Evolutionary conservation across 2,797 vertebrate species (phyloP).

Genomic region (Oryzias dopingdopingensis): DNA sequence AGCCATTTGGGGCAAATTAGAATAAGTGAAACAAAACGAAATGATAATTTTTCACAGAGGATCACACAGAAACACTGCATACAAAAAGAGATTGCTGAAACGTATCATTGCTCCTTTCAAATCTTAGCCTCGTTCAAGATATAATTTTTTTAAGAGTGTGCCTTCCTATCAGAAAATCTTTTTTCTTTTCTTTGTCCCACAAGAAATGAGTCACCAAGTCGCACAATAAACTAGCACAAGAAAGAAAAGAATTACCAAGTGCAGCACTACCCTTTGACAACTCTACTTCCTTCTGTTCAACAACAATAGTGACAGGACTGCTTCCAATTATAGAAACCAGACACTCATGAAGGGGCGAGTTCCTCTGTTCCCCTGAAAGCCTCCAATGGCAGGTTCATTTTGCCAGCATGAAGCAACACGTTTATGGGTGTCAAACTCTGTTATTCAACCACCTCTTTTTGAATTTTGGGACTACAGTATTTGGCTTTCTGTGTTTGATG

Average conservation of each 20-base stretch:
- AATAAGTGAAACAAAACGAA: too few species aligned
- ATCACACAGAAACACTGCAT: too few species aligned
- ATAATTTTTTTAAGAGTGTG: slow-evolving; percentile 1
- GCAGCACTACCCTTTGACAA: slow-evolving; percentile 12
- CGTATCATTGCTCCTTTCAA: too few species aligned
- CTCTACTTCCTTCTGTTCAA: slow-evolving; percentile 25
- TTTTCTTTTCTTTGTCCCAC: slow-evolving; percentile 17
- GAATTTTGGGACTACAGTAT: slow-evolving; percentile 5
- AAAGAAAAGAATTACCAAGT: slow-evolving; percentile 23
- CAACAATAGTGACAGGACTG: slow-evolving; percentile 32
- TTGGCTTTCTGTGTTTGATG: slow-evolving; percentile 9
- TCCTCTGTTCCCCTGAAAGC: slow-evolving; percentile 20
- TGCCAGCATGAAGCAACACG: slow-evolving; percentile 26
- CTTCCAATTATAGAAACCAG: slow-evolving; percentile 48
- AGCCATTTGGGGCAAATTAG: not conserved
- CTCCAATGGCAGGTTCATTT: slow-evolving; percentile 35
- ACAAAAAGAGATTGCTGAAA: too few species aligned
- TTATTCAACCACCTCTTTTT: slow-evolving; percentile 28
- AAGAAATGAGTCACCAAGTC: slow-evolving; percentile 16
- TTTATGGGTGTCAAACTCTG: slow-evolving; percentile 34
- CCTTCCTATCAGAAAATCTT: slow-evolving; percentile 8
- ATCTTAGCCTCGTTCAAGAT: too few species aligned
- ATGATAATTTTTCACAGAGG: too few species aligned
- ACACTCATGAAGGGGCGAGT: slow-evolving; percentile 39
- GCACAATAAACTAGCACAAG: slow-evolving; percentile 12